Base-by-base conservation (phyloP, 2,888 invertebrate genomes). In the Schrankia costaestrigalis region DNA sequence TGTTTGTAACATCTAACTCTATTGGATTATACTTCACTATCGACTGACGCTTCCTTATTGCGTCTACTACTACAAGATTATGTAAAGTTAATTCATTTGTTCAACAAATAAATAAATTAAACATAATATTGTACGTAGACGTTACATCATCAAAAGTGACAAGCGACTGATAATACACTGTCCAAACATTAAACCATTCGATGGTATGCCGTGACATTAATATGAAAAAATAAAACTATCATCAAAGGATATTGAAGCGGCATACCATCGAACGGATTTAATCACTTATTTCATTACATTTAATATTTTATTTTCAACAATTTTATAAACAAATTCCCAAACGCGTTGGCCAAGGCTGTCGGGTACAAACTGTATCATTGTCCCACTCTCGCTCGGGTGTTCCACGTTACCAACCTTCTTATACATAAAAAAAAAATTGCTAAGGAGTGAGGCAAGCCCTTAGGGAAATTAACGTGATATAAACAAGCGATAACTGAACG, bases 361-460 rank as follows among this genome's bases (percentile, higher is more conserved):
- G 34, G 25, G 31, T 38, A 37, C 35, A 37, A 41, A 37, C 39
- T 46, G 42, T 9, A 17, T 11, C 31, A 43, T 50, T n/a, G 22
- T 53, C 45, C 46, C 48, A 50, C 46, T 47, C 52, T 46, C 36
- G 42, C 43, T 22, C 18, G 40, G 61, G 31, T 63, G 62, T 54
- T 53, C 46, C 36, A 31, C 56, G 35, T 53, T 49, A 48, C 60
- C 53, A 45, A 47, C 64, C 53, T 52, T 61, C 63, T 40, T 54
- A 59, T 50, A 68, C 36, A 62, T 57, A 62, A 21, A 52, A 59
- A 46, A 59, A 56, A 61, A 47, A 46, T 57, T 56, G 63, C 56
- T 46, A 53, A 61, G 56, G 56, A 57, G 52, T 60, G 65, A 65
- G 52, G 63, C 55, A 68, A 68, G 70, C 69, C 40, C 49, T 48